phyloP scores from a whole-genome alignment of 2,888 invertebrate species.

The Tiliacea aurago region DNA sequence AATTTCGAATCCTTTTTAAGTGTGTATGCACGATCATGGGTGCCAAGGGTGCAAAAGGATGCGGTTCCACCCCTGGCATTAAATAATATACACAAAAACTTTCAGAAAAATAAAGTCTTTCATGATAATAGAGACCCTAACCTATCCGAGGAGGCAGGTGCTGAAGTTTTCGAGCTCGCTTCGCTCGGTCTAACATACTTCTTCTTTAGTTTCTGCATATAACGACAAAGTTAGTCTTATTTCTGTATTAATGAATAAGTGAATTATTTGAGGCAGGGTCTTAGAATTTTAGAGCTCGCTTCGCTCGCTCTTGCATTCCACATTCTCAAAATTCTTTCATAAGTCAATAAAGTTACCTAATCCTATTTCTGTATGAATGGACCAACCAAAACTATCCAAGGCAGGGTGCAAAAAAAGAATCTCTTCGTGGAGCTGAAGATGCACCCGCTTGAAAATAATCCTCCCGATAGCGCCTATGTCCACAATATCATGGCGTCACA shows the following conservation, averaged over 20 bases:
- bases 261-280: too few relatives aligned
- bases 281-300: too few relatives aligned
- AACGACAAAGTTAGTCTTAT: neutral
- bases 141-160: neutral
- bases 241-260: neutral
- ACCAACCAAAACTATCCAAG: neutral
- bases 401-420: neutral
- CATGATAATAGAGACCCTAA: neutral
- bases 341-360: too few relatives aligned
- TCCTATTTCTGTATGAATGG: neutral
- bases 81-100: neutral
- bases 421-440: too few relatives aligned
- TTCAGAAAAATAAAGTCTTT: neutral
- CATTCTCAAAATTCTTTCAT: too few relatives aligned
- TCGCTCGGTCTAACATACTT: too few relatives aligned
- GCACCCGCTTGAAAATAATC: too few relatives aligned
- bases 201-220: neutral
- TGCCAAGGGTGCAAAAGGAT: neutral
- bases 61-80: neutral
- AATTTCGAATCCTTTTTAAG: neutral
- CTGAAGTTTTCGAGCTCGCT: too few relatives aligned
- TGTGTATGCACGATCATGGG: neutral
- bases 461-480: too few relatives aligned
- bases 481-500: neutral
- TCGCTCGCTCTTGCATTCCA: too few relatives aligned